Evolutionary conservation across 2,888 invertebrate genomes (phyloP), one percentile per base, ranked within the genome.

Genomic region (Eupithecia vulgata): DNA sequence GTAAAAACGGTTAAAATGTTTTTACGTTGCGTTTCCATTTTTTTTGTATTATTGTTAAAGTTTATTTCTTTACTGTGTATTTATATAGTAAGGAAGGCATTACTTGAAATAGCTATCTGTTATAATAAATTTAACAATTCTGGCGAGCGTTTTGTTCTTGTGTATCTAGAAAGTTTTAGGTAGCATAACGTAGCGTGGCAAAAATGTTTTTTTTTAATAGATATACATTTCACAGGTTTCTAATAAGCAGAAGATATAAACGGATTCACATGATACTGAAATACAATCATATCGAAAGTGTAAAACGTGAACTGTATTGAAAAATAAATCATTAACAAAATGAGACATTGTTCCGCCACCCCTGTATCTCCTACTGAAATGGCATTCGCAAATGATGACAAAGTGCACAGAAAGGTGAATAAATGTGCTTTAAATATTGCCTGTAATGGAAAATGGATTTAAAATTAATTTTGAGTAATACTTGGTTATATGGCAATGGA

Each of bases 311-410:
- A 88, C 85, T 84, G 86, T 87, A 89, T 89, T 88, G 86, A 81
- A 83, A 84, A 86, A 91, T 91, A 91, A 90, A 91, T 91, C 91
- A 91, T 86, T 89, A 88, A 85, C 85, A 35, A 91, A 91, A 91
- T 90, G 90, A 90, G 90, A 89, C 89, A 90, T 85, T 87, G 87
- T 87, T 83, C 82, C 84, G 70, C 83, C 83, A 59, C 83, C 83
- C 84, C 85, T 82, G 84, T 83, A 82, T 82, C 81, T 72, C 76
- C 82, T 83, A 75, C 83, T 86, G 84, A 86, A 90, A 90, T 89
- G 85, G 85, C 86, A 84, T 84, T 85, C 87, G 81, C 81, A 87
- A 88, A 88, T 88, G 88, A 90, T 90, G 90, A 91, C 88, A 86
- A 84, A 90, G 85, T 85, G 82, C 83, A 83, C 85, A 84, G 83